Base-by-base conservation (phyloP, 2,888 invertebrate genomes). In the Drosophila mimetica region DNA sequence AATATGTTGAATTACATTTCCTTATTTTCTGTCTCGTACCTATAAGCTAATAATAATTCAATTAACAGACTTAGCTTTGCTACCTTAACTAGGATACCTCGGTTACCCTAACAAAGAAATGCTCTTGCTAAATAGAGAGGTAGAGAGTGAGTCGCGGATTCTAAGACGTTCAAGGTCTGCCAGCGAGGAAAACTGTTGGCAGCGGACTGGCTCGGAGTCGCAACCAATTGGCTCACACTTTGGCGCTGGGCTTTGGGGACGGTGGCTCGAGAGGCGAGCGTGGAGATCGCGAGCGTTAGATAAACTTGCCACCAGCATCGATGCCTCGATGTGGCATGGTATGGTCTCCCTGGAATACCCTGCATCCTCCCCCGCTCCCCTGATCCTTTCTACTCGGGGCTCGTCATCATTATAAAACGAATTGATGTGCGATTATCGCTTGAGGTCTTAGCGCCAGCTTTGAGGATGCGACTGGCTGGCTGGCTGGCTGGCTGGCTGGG, bases 321-420 rank as follows among this genome's bases (percentile, higher is more conserved):
- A 55, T 59, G 52, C 28, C 28, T 16, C 44, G 5, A 28, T 25
- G 22, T 39, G 30, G 32, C 53, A 14, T 20, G 42, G 20, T 11
- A 11, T 70, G 47, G 64, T 44, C 36, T 53, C 39, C 30, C 41
- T 20, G 34, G 30, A 13, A 22, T 11, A 7, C 63, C 53, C 14
- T 32, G 30, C 22, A 1, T 22, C 44, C 42, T 39, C 32, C 13
- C 6, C 44, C 13, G 9, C 22, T n/a, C 30, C 30, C 34, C 50
- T 3, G 6, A 9, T 30, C 20, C 13, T 22, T 37, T 20, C 57
- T 32, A 32, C 34, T 58, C n/a, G 48, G 39, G 66, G 61, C 76
- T 87, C 89, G 89, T 88, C 89, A 81, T 87, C 88, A 88, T 85
- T 85, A 89, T 89, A 88, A 88, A 88, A 89, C 86, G 89, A 89